These are phyloP conservation scores for Bemisia tabaci DNA, from an alignment of 1,140 invertebrate genomes.

Conservation along the genomic window DNA sequence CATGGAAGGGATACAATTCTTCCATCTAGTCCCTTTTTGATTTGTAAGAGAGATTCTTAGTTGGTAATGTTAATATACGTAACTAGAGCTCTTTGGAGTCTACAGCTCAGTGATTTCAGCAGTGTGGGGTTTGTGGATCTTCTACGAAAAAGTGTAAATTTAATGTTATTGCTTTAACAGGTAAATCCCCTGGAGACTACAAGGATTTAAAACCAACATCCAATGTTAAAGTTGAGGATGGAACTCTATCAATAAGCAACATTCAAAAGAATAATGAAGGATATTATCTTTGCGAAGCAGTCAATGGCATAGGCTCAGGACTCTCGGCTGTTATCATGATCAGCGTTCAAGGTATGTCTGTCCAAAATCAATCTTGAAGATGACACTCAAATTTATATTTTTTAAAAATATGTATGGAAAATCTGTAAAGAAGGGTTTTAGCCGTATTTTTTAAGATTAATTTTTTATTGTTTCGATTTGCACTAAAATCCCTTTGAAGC, in stretches of 20 bases:
- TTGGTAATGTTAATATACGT: too few relatives aligned
- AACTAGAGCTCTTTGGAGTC: too few relatives aligned
- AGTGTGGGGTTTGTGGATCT: too few relatives aligned
- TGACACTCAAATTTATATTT: not conserved
- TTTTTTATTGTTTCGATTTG: not conserved
- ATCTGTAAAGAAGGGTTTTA: not conserved
- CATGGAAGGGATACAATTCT: too few relatives aligned
- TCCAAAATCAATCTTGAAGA: not conserved
- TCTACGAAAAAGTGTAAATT: too few relatives aligned
- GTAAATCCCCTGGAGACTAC: conserved; percentile 78
- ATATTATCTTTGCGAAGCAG: conserved; percentile 89
- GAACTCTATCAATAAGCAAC: conserved; percentile 71
- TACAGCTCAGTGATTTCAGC: too few relatives aligned
- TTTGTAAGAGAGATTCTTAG: too few relatives aligned
- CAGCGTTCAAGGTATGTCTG: conserved; percentile 67
- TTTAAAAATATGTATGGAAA: conserved; percentile 2
- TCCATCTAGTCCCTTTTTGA: too few relatives aligned
- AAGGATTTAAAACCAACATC: conserved; percentile 80
- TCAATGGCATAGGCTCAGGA: conserved; percentile 88
- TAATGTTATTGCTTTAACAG: too few relatives aligned
- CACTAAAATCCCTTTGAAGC: too few relatives aligned
- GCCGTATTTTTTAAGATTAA: not conserved
- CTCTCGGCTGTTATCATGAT: conserved; percentile 84
- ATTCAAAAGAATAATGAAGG: conserved; percentile 87
- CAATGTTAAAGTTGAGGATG: conserved; percentile 80